Conservation (phyloP, 2,797 vertebrate genomes). For the Heliangelus exortis region DNA sequence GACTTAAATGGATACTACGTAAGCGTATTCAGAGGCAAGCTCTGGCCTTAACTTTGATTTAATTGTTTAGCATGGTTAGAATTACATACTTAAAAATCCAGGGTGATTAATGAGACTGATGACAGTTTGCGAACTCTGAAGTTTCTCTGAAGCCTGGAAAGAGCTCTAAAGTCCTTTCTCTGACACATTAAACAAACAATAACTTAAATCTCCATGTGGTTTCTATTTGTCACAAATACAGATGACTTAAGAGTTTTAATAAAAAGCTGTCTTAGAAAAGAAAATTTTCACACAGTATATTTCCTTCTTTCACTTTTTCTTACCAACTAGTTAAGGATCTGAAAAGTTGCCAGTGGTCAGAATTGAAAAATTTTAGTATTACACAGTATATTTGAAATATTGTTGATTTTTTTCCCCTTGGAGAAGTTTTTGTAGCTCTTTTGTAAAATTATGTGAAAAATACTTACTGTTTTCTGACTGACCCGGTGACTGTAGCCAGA, state of each 20-base stretch:
- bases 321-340: neutral
- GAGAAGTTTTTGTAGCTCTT: neutral
- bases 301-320: slow-evolving; percentile 22
- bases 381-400: neutral
- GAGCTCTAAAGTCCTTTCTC: slow-evolving; percentile 29
- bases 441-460: neutral
- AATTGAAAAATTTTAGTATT: neutral
- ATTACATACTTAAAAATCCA: slow-evolving; percentile 5
- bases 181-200: slow-evolving; percentile 25
- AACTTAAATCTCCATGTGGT: slow-evolving; percentile 24
- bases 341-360: neutral
- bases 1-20: slow-evolving; percentile 32
- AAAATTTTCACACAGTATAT: neutral
- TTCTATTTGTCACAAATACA: slow-evolving; percentile 19
- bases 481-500: neutral
- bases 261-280: neutral
- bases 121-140: slow-evolving; percentile 29
- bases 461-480: neutral
- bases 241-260: slow-evolving; percentile 9
- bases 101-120: slow-evolving; percentile 36
- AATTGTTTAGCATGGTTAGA: slow-evolving; percentile 35
- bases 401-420: neutral
- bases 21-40: neutral
- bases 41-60: slow-evolving; percentile 25
- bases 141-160: slow-evolving; percentile 40